Percentiles rank a stretch among this genome's conserved stretches.
These are phyloP conservation scores for Motacilla tschutschensis DNA, from an alignment of 2,113 vertebrate genomes.

Conservation along the genomic window DNA sequence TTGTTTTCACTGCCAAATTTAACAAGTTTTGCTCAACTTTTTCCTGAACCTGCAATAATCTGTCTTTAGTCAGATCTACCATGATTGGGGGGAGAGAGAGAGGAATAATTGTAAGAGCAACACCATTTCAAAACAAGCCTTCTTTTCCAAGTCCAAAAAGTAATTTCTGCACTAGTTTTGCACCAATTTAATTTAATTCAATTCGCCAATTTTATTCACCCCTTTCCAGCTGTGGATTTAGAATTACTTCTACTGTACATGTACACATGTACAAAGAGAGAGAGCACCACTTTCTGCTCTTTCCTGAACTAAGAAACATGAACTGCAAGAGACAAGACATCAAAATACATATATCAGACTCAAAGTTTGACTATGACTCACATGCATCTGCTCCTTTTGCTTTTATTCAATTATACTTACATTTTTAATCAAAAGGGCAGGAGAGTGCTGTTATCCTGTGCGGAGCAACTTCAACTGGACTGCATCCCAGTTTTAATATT, in stretches of 20 bases:
- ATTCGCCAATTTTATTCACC: background rate
- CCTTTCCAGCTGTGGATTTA: background rate
- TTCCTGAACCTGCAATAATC: background rate
- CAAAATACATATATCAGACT: background rate
- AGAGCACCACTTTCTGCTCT: background rate
- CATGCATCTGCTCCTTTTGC: background rate
- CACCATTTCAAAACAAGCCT: background rate
- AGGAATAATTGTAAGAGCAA: background rate
- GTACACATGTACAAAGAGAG: background rate
- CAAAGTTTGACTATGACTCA: background rate
- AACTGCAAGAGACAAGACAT: background rate
- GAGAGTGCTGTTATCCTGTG: background rate
- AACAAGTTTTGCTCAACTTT: background rate
- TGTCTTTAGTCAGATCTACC: background rate
- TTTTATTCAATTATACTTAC: background rate
- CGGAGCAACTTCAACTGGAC: background rate
- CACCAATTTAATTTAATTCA: background rate
- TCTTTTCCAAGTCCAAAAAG: background rate
- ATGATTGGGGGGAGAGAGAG: accelerated
- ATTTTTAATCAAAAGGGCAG: background rate
- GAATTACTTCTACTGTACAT: background rate
- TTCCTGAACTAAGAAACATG: background rate
- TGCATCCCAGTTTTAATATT: background rate
- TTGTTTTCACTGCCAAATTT: background rate
- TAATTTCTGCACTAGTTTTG: background rate